phyloP scores from a whole-genome alignment of 2,888 invertebrate genomes.

The Ichneumon xanthorius region DNA sequence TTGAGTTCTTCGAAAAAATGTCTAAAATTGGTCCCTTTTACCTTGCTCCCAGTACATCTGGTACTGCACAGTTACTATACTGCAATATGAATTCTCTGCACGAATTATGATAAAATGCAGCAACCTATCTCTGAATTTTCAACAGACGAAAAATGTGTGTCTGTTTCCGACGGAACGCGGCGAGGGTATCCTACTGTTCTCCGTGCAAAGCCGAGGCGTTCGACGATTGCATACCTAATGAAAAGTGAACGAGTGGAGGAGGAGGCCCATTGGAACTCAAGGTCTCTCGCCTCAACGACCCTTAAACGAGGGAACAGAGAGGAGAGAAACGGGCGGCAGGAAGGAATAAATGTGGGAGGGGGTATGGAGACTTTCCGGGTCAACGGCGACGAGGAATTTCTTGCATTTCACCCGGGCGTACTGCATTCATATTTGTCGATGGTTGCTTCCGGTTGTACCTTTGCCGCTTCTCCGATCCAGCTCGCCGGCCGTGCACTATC shows the following conservation, averaged over 20 bases:
- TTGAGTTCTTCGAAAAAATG: too few relatives aligned
- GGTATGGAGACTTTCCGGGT: slow-evolving; percentile 47
- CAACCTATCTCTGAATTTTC: background rate
- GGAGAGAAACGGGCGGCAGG: slow-evolving; percentile 37
- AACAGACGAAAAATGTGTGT: slow-evolving; percentile 2
- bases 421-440: slow-evolving; percentile 51
- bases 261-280: slow-evolving; percentile 9
- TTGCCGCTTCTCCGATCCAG: slow-evolving; percentile 31
- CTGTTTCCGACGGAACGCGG: background rate
- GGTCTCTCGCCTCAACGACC: slow-evolving; percentile 31
- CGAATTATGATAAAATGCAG: background rate
- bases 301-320: slow-evolving; percentile 43
- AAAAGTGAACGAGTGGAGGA: slow-evolving; percentile 51
- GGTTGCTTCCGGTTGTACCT: slow-evolving; percentile 38
- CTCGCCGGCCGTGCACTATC: slow-evolving; percentile 68
- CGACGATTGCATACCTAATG: slow-evolving; percentile 49
- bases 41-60: too few relatives aligned
- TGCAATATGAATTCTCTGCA: too few relatives aligned
- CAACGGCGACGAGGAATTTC: slow-evolving; percentile 54
- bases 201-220: background rate
- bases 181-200: background rate
- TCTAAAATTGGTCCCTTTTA: too few relatives aligned
- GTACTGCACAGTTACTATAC: too few relatives aligned
- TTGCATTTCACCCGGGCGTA: slow-evolving; percentile 43
- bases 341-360: slow-evolving; percentile 1